Conservation (phyloP, 2,888 invertebrate species). For the Emmelina monodactyla region DNA sequence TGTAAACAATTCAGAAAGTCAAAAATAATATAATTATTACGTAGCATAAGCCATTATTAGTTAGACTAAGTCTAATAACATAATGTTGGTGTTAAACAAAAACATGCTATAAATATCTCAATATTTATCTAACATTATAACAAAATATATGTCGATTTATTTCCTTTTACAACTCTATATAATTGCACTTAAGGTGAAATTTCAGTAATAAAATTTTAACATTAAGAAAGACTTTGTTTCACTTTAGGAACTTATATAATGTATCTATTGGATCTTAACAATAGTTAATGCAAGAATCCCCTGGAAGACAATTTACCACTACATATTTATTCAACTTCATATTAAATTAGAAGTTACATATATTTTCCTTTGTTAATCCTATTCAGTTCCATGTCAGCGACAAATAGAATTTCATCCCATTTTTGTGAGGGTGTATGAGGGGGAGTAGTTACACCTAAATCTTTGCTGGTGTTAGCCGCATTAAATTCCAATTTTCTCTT, state of each 20-base stretch:
- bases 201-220: no score
- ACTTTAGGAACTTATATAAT: no score
- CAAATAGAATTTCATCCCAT: conserved; percentile 65
- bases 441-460: conserved; percentile 43
- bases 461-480: conserved; percentile 39
- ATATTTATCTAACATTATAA: no score
- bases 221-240: no score
- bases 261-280: no score
- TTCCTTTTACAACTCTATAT: no score
- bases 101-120: no score
- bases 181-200: no score
- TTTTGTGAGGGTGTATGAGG: conserved; percentile 58
- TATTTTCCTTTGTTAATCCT: conserved; percentile 58
- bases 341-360: conserved; percentile 32
- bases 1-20: no score
- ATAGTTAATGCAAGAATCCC: not conserved
- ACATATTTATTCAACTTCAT: conserved; percentile 13
- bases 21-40: no score
- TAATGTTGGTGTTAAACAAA: not conserved
- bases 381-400: conserved; percentile 66
- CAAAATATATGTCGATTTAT: no score
- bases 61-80: conserved; percentile 1
- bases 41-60: not conserved
- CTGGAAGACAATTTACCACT: conserved; percentile 1
- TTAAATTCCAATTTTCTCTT: conserved; percentile 58